Conservation (phyloP, 2,797 vertebrate genomes). For the Spizella passerina region DNA sequence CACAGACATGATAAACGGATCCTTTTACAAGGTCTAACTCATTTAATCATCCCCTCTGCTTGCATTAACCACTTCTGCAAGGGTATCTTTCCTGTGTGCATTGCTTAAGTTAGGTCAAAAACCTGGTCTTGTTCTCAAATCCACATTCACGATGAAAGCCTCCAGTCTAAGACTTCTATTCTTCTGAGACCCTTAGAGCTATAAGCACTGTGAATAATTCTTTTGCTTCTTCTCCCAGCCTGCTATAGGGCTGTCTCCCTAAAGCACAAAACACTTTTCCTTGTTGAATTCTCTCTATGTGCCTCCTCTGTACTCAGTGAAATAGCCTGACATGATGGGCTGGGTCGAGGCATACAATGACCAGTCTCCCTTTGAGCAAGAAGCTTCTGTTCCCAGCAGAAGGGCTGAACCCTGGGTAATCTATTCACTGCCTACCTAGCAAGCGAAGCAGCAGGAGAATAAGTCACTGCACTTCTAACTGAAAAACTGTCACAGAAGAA, state of each 20-base stretch:
- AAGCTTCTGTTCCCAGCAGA: constrained; percentile 14
- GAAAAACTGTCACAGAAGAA: constrained; percentile 9
- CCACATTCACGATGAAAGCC: constrained; percentile 31
- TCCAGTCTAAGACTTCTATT: constrained; percentile 23
- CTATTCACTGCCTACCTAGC: constrained; percentile 20
- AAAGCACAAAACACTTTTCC: constrained; percentile 19
- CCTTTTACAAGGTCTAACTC: constrained; percentile 19
- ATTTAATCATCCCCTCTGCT: constrained; percentile 35
- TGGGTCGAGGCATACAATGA: not conserved
- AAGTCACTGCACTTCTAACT: not conserved
- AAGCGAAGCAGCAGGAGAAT: not conserved
- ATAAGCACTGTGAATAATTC: constrained; percentile 39
- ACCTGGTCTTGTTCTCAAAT: constrained; percentile 48
- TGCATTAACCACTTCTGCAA: constrained; percentile 34
- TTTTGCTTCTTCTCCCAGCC: not conserved
- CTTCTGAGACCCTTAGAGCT: constrained; percentile 32
- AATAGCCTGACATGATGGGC: not conserved
- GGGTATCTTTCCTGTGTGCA: not conserved
- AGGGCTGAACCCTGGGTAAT: constrained; percentile 26
- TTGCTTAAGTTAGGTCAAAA: constrained; percentile 45
- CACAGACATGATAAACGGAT: constrained; percentile 34
- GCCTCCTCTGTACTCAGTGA: not conserved
- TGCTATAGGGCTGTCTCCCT: constrained; percentile 9
- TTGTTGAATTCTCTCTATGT: not conserved
- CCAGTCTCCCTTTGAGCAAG: not conserved